A percentile compares a stretch with the other conserved stretches of the same genome.
Conservation (phyloP, 30 jellyfish, hydroid and myxozoan genomes). For the Turritopsis rubra region DNA sequence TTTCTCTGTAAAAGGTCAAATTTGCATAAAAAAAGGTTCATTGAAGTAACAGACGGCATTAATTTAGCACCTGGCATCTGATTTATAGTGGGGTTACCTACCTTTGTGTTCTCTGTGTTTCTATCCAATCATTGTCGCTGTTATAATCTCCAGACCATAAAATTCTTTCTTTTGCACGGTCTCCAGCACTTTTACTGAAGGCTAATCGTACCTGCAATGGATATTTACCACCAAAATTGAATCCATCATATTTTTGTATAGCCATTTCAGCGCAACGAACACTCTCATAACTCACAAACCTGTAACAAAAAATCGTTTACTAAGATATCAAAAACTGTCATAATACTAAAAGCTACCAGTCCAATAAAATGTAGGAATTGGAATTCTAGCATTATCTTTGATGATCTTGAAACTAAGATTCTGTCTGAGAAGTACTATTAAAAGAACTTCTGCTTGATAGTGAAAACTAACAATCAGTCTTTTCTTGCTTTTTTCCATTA, state of each 20-base stretch:
- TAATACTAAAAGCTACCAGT: constrained; percentile 5
- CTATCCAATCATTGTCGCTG: background rate
- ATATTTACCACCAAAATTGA: constrained; percentile 49
- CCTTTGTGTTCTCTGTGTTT: background rate
- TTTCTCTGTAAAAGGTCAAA: no score
- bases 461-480: no score
- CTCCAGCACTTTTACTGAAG: background rate
- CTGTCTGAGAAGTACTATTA: background rate
- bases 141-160: constrained; percentile 13
- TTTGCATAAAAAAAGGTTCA: no score
- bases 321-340: background rate
- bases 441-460: no score
- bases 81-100: no score
- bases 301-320: no score
- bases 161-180: background rate
- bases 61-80: no score
- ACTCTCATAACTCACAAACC: constrained; percentile 50
- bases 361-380: background rate
- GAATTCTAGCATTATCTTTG: background rate
- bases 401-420: background rate
- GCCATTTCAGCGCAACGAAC: constrained; percentile 54
- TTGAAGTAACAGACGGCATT: no score
- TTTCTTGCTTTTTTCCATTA: no score
- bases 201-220: constrained; percentile 47
- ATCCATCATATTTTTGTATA: constrained; percentile 38